Evolutionary conservation across 2,888 invertebrate species (phyloP).

Genomic region (Idaea biselata): DNA sequence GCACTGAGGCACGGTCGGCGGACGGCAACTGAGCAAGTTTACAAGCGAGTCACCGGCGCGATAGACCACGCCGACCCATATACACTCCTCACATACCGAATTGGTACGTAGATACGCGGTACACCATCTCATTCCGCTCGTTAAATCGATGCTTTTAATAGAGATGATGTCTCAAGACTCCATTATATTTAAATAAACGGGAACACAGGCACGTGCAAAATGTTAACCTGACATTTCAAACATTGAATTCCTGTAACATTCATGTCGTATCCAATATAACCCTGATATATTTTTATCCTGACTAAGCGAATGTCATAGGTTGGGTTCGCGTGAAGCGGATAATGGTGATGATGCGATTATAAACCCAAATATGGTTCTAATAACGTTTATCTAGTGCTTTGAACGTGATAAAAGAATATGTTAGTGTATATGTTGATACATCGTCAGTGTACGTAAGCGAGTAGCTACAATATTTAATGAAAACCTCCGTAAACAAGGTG

Average conservation of each 20-base stretch:
- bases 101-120: slow-evolving; percentile 29
- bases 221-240: slow-evolving; percentile 54
- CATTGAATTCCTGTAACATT: slow-evolving; percentile 31
- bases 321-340: slow-evolving; percentile 3
- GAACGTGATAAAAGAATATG: background rate
- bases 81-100: slow-evolving; percentile 31
- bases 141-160: slow-evolving; percentile 74
- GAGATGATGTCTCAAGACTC: slow-evolving; percentile 64
- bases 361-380: background rate
- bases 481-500: slow-evolving; percentile 54
- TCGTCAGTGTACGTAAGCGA: slow-evolving; percentile 8
- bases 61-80: slow-evolving; percentile 56
- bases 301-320: slow-evolving; percentile 34
- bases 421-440: slow-evolving; percentile 1
- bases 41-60: slow-evolving; percentile 42
- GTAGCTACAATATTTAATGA: slow-evolving; percentile 24
- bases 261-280: slow-evolving; percentile 26
- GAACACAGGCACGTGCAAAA: slow-evolving; percentile 51
- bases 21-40: slow-evolving; percentile 35
- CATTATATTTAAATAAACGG: slow-evolving; percentile 60
- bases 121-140: slow-evolving; percentile 63
- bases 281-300: slow-evolving; percentile 37
- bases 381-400: background rate
- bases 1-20: slow-evolving; percentile 29
- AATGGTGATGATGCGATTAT: background rate